Base-by-base conservation (phyloP, 2,888 invertebrate species). In the Cyclophora punctaria region DNA sequence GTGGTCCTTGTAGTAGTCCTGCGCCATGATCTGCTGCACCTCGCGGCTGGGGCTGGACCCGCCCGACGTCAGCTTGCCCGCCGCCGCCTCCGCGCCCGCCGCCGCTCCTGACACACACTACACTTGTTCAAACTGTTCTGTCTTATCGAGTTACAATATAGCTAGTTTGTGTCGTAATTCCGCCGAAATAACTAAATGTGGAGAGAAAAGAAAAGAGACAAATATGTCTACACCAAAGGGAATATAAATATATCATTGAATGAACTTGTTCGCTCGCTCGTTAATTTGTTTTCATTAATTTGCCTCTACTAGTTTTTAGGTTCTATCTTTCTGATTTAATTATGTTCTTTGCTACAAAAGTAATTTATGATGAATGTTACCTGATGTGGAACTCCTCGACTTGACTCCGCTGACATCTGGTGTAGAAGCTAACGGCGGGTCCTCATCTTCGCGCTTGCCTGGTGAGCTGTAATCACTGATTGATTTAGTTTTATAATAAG, bases 1-100 rank as follows among this genome's bases (percentile, higher is more conserved):
- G 35, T 66, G 53, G 41, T 74, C 74, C 57, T 79, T 76, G 60
- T 75, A 84, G 63, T 73, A 82, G 33, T 71, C 60, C 42, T 93
- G 90, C 3, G 93, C 92, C 75, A 97, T 89, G 62, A 97, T 97
- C 83, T 96, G 94, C 73, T 95, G 93, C 34, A 97, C 97, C 83
- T 97, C 97, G 34, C 96, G 90, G 67, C 96, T 96, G 3, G 97
- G 96, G 75, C 96, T 96, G 54, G 96, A 96, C 7, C 95, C 95
- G n/a, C 94, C 95, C 48, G 95, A 95, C 1, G 93, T 91, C 60
- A 91, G 84, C 68, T 89, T 90, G 62, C 49, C 56, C 48, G 45
- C 58, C 44, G 48, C 59, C 47, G 49, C 61, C 7, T 47, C 60
- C 4, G 45, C 58, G 37, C 20, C 20, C 20, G 20, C 20, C 20